Evolutionary conservation across 2,888 invertebrate species (phyloP).

Genomic region (Itoplectis maculator): DNA sequence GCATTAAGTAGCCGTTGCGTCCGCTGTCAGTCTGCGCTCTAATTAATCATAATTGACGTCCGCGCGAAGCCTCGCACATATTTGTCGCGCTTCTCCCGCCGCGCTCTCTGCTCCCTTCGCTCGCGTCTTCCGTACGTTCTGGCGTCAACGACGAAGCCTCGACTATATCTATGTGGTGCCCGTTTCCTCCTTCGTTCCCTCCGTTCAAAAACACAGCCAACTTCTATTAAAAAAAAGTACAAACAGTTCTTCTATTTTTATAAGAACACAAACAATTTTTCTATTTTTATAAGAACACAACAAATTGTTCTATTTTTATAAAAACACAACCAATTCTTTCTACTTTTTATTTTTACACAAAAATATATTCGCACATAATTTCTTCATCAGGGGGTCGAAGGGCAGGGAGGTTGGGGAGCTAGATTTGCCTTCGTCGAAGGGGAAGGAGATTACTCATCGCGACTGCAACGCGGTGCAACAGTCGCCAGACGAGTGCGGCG

Average conservation of each 20-base stretch:
- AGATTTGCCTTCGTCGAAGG: not conserved
- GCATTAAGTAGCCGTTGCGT: slow-evolving; percentile 83
- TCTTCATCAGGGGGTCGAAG: too few relatives aligned
- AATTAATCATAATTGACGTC: slow-evolving; percentile 84
- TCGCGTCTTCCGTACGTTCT: slow-evolving; percentile 17
- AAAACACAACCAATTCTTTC: too few relatives aligned
- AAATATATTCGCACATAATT: too few relatives aligned
- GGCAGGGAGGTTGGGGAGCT: too few relatives aligned
- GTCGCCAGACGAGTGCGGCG: not conserved
- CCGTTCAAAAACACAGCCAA: too few relatives aligned
- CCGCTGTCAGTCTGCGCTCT: slow-evolving; percentile 84
- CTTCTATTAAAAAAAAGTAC: too few relatives aligned
- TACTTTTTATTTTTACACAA: too few relatives aligned
- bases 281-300: too few relatives aligned
- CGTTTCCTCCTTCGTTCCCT: too few relatives aligned
- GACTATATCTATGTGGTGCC: not conserved
- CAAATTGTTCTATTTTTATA: too few relatives aligned
- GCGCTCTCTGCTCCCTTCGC: slow-evolving; percentile 27
- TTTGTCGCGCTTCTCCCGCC: slow-evolving; percentile 66
- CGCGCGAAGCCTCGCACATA: slow-evolving; percentile 83
- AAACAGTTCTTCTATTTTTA: too few relatives aligned
- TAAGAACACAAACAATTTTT: too few relatives aligned
- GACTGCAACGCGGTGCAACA: not conserved
- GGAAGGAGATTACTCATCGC: slow-evolving; percentile 11
- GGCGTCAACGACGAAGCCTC: not conserved